Conservation (phyloP, 2,888 invertebrate genomes). For the Ecliptopera silaceata region DNA sequence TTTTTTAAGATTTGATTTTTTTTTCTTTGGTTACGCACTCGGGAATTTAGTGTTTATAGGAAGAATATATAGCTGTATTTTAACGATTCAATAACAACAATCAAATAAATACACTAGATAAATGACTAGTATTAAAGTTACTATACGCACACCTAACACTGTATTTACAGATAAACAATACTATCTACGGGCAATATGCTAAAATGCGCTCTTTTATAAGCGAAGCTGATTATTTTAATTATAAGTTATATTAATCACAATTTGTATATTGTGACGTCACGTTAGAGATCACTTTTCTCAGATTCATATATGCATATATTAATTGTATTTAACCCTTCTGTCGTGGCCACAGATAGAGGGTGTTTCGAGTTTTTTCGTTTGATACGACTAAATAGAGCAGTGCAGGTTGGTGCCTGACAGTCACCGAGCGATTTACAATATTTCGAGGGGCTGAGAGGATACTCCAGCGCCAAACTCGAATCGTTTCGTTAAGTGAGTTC, state of each 20-base stretch:
- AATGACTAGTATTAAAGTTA: slow-evolving; percentile 80
- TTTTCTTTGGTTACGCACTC: slow-evolving; percentile 64
- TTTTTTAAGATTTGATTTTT: background rate
- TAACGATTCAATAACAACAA: slow-evolving; percentile 39
- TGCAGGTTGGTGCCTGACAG: slow-evolving; percentile 74
- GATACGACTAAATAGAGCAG: slow-evolving; percentile 73
- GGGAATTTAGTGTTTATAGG: slow-evolving; percentile 41
- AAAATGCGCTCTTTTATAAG: slow-evolving; percentile 67
- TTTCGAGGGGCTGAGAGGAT: slow-evolving; percentile 64
- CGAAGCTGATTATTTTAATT: slow-evolving; percentile 52
- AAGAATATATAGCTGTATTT: slow-evolving; percentile 26
- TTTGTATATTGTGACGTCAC: slow-evolving; percentile 77
- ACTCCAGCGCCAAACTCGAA: slow-evolving; percentile 65
- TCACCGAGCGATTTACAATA: slow-evolving; percentile 73
- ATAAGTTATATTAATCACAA: slow-evolving; percentile 66
- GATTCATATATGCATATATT: slow-evolving; percentile 80
- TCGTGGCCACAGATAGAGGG: slow-evolving; percentile 80
- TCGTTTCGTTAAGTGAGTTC: slow-evolving; percentile 75
- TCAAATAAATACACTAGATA: slow-evolving; percentile 79
- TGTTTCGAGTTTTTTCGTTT: slow-evolving; percentile 61
- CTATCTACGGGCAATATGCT: slow-evolving; percentile 64
- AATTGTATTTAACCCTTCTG: slow-evolving; percentile 60
- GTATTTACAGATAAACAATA: slow-evolving; percentile 52
- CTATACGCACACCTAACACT: slow-evolving; percentile 62
- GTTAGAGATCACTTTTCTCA: slow-evolving; percentile 76